Evolutionary conservation across 2,113 vertebrate genomes (phyloP).

Genomic region (Erythrolamprus reginae): DNA sequence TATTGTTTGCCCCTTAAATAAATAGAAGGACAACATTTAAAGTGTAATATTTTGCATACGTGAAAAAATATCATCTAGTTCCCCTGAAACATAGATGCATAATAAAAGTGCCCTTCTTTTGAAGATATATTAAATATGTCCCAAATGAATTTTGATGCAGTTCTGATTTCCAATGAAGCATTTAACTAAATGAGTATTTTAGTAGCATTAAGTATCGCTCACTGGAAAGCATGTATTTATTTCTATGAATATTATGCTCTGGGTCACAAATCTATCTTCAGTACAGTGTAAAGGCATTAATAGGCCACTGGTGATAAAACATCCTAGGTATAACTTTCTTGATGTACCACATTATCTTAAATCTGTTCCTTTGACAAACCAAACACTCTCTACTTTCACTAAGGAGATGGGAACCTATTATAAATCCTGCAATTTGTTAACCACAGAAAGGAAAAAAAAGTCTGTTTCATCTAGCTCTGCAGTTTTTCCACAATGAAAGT

Average conservation of each 20-base stretch:
- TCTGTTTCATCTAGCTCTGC: background rate
- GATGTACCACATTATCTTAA: background rate
- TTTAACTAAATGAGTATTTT: slow-evolving; percentile 29
- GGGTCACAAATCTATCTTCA: background rate
- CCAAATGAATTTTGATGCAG: slow-evolving; percentile 46
- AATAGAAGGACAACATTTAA: slow-evolving; percentile 41
- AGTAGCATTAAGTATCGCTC: background rate
- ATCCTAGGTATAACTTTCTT: background rate
- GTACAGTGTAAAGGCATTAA: background rate
- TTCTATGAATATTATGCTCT: background rate
- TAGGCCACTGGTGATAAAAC: background rate
- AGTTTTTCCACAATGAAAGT: background rate
- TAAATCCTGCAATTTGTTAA: background rate
- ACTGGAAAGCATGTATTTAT: background rate
- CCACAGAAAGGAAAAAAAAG: background rate
- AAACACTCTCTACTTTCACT: background rate
- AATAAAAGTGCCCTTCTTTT: slow-evolving; percentile 44
- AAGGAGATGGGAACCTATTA: background rate
- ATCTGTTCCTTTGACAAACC: background rate
- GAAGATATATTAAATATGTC: slow-evolving; percentile 47
- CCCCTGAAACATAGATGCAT: slow-evolving; percentile 30
- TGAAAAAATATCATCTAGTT: background rate
- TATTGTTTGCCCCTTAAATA: slow-evolving; percentile 43
- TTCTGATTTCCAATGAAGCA: slow-evolving; percentile 35
- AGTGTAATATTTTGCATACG: slow-evolving; percentile 42